A percentile compares a stretch with the other conserved stretches of the same genome.
Conservation (phyloP, 2,113 vertebrate species). For the Rousettus leschenaultii region DNA sequence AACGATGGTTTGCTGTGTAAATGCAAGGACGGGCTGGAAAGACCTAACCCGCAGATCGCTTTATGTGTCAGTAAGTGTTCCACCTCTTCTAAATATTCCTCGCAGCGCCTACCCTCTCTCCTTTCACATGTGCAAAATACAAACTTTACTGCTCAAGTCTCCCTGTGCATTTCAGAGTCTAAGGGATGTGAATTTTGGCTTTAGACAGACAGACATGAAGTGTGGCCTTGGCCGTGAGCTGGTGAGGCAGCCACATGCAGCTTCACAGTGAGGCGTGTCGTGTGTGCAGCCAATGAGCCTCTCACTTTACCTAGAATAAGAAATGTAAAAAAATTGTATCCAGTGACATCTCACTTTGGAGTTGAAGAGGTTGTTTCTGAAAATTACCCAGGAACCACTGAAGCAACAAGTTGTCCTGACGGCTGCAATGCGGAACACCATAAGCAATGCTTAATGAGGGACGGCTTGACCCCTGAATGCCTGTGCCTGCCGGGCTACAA, state of each 20-base stretch:
- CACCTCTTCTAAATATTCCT: background rate
- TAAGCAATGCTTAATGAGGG: background rate
- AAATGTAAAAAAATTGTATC: background rate
- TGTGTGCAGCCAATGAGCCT: background rate
- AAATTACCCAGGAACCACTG: background rate
- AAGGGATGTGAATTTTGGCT: background rate
- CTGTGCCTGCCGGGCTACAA: slow-evolving; percentile 41
- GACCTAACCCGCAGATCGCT: rapidly evolving
- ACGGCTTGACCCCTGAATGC: rapidly evolving
- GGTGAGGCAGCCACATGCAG: rapidly evolving
- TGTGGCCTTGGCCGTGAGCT: background rate
- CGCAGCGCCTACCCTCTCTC: background rate
- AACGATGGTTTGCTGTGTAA: rapidly evolving
- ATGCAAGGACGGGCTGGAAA: background rate
- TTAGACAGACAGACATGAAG: background rate
- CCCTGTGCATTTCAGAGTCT: background rate
- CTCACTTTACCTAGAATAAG: background rate
- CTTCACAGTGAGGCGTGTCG: background rate
- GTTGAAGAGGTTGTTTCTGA: background rate
- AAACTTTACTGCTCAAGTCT: background rate
- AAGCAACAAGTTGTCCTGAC: slow-evolving; percentile 37
- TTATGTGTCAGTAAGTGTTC: slow-evolving; percentile 47
- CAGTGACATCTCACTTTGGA: background rate
- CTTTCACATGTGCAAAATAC: background rate
- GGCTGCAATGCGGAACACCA: rapidly evolving